phyloP scores from a whole-genome alignment of 2,113 vertebrate species.

The Tamias sibiricus region DNA sequence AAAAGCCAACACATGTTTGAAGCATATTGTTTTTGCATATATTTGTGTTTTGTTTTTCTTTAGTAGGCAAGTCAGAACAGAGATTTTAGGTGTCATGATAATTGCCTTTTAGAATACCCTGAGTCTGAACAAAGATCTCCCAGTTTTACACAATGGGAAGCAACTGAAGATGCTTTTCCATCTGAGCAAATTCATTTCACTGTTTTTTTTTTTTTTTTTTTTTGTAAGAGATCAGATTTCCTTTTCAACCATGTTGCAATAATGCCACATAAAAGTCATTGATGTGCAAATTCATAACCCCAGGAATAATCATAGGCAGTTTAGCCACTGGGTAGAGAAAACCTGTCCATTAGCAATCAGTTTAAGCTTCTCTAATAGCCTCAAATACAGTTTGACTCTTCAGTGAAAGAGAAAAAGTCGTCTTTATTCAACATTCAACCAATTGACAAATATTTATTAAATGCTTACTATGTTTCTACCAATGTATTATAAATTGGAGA shows the following conservation, averaged over 20 bases:
- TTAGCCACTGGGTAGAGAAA: background rate
- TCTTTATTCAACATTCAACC: background rate
- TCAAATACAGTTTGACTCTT: background rate
- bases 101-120: conserved; percentile 20
- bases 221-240: background rate
- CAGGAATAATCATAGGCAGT: background rate
- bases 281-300: background rate
- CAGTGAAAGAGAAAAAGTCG: background rate
- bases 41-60: conserved; percentile 50
- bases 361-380: background rate
- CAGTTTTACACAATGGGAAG: background rate
- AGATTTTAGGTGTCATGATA: background rate
- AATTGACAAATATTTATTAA: background rate
- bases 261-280: background rate
- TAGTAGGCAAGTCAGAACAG: background rate
- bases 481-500: background rate
- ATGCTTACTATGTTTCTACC: background rate
- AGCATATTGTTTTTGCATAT: background rate
- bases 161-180: background rate
- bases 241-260: background rate
- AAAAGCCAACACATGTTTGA: conserved; percentile 57
- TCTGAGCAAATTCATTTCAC: background rate
- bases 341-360: background rate
- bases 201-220: background rate
- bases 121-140: conserved; percentile 48